Conservation (phyloP, 2,797 vertebrate genomes). For the Otus scops region DNA sequence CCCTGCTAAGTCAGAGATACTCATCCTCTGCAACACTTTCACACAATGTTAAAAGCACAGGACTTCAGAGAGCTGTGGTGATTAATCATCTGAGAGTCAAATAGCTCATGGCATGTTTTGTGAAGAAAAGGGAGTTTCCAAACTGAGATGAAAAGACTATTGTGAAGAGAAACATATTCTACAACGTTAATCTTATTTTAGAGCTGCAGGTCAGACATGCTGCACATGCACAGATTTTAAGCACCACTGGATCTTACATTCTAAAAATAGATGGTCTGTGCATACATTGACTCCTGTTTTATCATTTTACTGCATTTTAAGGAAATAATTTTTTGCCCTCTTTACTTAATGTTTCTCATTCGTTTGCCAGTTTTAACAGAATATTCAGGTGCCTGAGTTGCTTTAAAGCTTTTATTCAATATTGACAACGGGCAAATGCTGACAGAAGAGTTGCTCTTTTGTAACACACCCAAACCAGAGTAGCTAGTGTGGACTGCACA, state of each 20-base stretch:
- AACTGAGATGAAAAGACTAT: conserved; percentile 23
- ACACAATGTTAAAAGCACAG: background rate
- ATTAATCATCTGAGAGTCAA: conserved; percentile 28
- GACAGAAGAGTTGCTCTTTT: background rate
- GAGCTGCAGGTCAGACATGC: conserved; percentile 10
- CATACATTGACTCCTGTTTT: background rate
- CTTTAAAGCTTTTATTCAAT: background rate
- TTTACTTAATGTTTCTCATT: background rate
- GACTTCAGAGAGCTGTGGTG: conserved; percentile 21
- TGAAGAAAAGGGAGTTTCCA: conserved; percentile 35
- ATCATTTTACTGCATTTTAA: background rate
- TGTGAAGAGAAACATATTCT: background rate
- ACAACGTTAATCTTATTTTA: background rate
- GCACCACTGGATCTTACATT: background rate
- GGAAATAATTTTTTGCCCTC: background rate
- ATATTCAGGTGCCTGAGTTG: background rate
- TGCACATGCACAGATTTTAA: background rate
- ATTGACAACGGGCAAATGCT: background rate
- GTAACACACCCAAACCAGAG: background rate
- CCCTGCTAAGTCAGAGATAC: background rate
- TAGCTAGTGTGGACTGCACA: background rate
- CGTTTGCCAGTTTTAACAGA: background rate
- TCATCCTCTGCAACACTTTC: conserved; percentile 21
- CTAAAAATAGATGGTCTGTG: background rate
- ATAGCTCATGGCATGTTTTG: background rate